A percentile compares a stretch with the other conserved stretches of the same genome.
phyloP scores from a whole-genome alignment of 2,888 invertebrate species.

The Galeruca laticollis region DNA sequence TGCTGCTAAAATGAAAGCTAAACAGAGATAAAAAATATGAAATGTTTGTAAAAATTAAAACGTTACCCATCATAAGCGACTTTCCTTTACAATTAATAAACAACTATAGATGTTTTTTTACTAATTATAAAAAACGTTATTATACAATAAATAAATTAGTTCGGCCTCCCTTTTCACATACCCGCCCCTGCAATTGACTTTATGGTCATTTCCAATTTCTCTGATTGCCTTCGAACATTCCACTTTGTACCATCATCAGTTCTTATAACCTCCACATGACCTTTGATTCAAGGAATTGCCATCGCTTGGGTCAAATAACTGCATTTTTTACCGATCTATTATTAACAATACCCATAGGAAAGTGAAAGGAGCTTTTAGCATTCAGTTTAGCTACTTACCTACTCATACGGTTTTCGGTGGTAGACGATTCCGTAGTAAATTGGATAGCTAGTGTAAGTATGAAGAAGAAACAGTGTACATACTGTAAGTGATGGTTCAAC shows the following conservation, averaged over 20 bases:
- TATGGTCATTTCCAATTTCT: conserved; percentile 15
- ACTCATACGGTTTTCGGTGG: conserved; percentile 7
- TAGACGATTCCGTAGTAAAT: not conserved
- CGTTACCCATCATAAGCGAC: too few relatives aligned
- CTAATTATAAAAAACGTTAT: too few relatives aligned
- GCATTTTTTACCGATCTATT: conserved; percentile 40
- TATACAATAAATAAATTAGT: not conserved
- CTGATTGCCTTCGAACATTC: conserved; percentile 13
- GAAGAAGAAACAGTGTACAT: not conserved
- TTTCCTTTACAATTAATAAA: too few relatives aligned
- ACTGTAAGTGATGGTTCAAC: conserved; percentile 14
- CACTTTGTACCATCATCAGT: conserved; percentile 9
- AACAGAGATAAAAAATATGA: too few relatives aligned
- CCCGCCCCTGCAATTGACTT: not conserved
- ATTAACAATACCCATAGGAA: conserved; percentile 26
- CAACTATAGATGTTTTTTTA: too few relatives aligned
- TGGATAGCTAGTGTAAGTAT: not conserved
- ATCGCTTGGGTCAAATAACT: conserved; percentile 43
- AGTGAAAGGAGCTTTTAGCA: conserved; percentile 33
- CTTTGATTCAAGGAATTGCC: conserved; percentile 24
- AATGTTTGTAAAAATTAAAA: too few relatives aligned
- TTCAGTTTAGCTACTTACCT: conserved; percentile 5
- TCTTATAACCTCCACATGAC: conserved; percentile 17
- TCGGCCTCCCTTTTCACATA: not conserved
- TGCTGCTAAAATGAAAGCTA: too few relatives aligned